Conservation (phyloP, 2,888 invertebrate species). For the Labia minor region DNA sequence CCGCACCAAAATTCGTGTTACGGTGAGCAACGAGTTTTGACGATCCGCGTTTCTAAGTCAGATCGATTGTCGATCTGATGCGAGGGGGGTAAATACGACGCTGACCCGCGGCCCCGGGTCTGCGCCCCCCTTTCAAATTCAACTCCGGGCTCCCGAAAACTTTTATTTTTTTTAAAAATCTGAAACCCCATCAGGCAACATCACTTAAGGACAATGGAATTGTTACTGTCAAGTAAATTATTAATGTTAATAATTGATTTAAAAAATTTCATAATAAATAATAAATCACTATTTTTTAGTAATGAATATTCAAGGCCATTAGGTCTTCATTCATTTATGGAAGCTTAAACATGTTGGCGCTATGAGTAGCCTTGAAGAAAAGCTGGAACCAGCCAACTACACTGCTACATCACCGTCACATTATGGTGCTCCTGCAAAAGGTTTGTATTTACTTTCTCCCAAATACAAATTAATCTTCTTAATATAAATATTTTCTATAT, state of each 20-base stretch:
- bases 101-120: background rate
- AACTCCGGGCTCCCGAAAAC: background rate
- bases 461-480: too few species aligned
- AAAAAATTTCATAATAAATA: too few species aligned
- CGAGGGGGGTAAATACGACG: background rate
- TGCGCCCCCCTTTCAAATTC: background rate
- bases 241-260: too few species aligned
- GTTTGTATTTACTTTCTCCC: background rate
- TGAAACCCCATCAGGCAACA: background rate
- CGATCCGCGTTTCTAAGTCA: background rate
- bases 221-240: too few species aligned
- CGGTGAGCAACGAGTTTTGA: background rate
- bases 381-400: background rate
- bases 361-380: constrained; percentile 8
- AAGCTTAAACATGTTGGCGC: constrained; percentile 2
- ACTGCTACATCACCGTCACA: background rate
- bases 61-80: constrained; percentile 1
- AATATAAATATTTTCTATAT: too few species aligned
- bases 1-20: background rate
- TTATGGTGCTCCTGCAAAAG: background rate
- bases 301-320: background rate
- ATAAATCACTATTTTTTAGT: background rate
- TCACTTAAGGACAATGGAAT: too few species aligned
- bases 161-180: background rate
- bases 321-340: background rate